Evolutionary conservation across 2,113 vertebrate species (phyloP).

Genomic region (Epinephelus moara): DNA sequence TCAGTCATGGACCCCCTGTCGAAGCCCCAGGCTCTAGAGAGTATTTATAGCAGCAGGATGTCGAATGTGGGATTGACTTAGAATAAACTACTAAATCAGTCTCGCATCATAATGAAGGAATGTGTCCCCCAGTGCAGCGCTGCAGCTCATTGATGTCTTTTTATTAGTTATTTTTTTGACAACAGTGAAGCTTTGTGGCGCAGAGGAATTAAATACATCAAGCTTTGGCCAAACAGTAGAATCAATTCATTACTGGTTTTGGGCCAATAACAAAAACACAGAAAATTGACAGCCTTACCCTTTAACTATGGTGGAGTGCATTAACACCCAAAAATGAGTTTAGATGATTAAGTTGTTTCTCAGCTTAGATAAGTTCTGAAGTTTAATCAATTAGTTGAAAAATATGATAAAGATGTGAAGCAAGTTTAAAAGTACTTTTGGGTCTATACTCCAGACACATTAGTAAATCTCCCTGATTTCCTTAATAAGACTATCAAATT

Average conservation of each 20-base stretch:
- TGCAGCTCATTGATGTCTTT: neutral
- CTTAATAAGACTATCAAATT: neutral
- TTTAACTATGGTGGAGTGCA: neutral
- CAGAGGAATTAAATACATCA: neutral
- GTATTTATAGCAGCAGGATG: neutral
- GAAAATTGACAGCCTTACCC: neutral
- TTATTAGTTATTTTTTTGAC: neutral
- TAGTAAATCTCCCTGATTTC: neutral
- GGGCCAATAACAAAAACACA: neutral
- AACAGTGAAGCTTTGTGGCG: neutral
- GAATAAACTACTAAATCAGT: neutral
- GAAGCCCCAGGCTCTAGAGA: neutral
- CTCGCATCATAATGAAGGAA: neutral
- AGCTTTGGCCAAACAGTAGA: neutral
- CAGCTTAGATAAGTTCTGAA: neutral
- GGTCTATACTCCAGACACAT: neutral
- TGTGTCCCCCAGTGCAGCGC: neutral
- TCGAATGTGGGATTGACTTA: neutral
- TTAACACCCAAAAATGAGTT: neutral
- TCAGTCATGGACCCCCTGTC: no score
- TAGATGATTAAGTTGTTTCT: neutral
- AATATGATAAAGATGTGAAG: neutral
- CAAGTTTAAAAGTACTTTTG: neutral
- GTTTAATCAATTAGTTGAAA: neutral
- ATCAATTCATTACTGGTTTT: neutral